phyloP scores from a whole-genome alignment of 2,797 vertebrate genomes.

The Pristis pectinata region DNA sequence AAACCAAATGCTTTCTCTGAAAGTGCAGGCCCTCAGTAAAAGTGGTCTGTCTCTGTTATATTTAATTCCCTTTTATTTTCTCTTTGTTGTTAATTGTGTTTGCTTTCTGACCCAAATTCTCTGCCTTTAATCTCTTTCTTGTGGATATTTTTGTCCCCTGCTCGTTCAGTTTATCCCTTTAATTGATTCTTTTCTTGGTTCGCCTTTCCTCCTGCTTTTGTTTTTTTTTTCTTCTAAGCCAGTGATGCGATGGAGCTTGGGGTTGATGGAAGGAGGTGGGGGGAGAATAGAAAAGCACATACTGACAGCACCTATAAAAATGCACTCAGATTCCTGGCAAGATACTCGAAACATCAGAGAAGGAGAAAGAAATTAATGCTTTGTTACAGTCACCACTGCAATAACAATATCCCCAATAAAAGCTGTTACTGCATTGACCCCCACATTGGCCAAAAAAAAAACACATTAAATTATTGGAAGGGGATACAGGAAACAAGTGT shows the following conservation, averaged over 20 bases:
- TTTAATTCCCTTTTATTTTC: background rate
- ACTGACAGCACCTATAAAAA: slow-evolving; percentile 28
- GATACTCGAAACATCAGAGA: slow-evolving; percentile 26
- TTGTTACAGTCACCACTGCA: background rate
- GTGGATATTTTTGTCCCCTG: background rate
- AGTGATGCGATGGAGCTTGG: background rate
- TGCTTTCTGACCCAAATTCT: background rate
- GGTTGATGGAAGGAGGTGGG: too few species aligned
- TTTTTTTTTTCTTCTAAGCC: background rate
- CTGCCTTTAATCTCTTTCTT: slow-evolving; percentile 28
- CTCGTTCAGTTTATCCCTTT: slow-evolving; percentile 11
- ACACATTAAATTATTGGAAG: slow-evolving; percentile 10
- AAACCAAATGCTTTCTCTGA: background rate
- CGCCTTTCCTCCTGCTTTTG: background rate
- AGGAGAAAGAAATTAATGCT: background rate
- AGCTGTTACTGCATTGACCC: slow-evolving; percentile 15
- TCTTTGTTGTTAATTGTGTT: slow-evolving; percentile 32
- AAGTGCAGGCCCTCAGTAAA: background rate
- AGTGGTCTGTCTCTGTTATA: background rate
- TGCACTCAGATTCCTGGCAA: slow-evolving; percentile 27
- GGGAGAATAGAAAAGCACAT: too few species aligned
- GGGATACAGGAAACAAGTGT: slow-evolving; percentile 30
- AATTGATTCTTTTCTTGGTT: slow-evolving; percentile 21
- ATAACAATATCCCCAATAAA: slow-evolving; percentile 35
- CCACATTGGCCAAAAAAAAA: background rate